Conservation (phyloP, 1,140 invertebrate genomes). For the Drosophila pruinosa region DNA sequence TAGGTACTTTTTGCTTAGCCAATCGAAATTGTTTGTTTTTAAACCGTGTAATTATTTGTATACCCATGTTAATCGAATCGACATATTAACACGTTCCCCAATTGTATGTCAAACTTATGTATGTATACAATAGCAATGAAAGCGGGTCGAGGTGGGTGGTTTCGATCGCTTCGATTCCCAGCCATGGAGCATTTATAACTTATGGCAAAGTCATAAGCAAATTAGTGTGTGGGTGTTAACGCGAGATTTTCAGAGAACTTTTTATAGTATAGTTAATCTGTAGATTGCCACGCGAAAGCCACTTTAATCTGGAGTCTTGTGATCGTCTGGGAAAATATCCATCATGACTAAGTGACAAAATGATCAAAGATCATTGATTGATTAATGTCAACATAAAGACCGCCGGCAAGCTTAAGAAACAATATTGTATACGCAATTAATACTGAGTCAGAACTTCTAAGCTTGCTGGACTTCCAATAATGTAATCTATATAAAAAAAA, state of each 20-base stretch:
- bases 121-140: not conserved
- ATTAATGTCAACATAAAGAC: not conserved
- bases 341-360: conserved; percentile 20
- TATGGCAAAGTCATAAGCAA: conserved; percentile 47
- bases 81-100: conserved; percentile 66
- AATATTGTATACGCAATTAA: not conserved
- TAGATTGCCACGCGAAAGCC: conserved; percentile 26
- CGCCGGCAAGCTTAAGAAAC: not conserved
- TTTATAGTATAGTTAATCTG: conserved; percentile 12
- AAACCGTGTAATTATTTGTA: conserved; percentile 28
- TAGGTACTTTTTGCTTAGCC: conserved; percentile 44
- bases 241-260: conserved; percentile 49
- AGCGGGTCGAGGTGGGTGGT: conserved; percentile 12
- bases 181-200: conserved; percentile 31
- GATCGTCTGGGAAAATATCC: conserved; percentile 33
- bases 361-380: not conserved
- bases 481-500: no score
- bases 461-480: no score
- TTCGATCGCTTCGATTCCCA: not conserved
- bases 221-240: conserved; percentile 70
- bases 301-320: conserved; percentile 59
- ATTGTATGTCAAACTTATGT: conserved; percentile 32
- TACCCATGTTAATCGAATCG: conserved; percentile 60
- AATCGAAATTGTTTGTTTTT: conserved; percentile 21
- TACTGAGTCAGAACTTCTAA: no score